Base-by-base conservation (phyloP, 92 coral and sea anemone genomes). In the Metridium senile region DNA sequence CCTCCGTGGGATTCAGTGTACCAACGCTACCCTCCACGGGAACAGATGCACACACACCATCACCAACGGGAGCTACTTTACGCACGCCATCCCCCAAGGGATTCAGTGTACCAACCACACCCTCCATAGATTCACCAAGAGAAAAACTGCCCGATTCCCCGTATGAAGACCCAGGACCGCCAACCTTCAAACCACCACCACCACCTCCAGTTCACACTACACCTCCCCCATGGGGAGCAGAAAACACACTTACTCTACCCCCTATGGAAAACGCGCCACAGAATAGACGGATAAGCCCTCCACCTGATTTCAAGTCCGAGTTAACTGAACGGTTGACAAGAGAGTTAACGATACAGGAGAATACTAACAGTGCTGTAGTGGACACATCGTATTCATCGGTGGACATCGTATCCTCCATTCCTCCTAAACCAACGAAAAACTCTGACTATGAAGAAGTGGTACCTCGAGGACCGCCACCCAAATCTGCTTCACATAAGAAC, bases 121-220 rank as follows among this genome's bases (percentile, higher is more conserved):
- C 19, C 30, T 61, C 66, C 11, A 23, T 1, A 18, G 29, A 28
- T 35, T 46, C n/a, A 20, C 54, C 66, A 85, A 22, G 73, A 52
- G 29, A 23, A 11, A 21, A 49, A 10, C 33, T 30, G 6, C 39
- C 80, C 28, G 68, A 59, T 43, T 78, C 88, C 29, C 82, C 83
- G 39, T 76, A 90, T 71, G 70, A 43, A 33, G 88, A 76, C 54
- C 86, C 88, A 11, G 89, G 88, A 26, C 88, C 92, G 22, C 88
- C 93, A 47, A 75, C 33, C 35, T 83, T 89, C 49, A 83, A 84
- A 71, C 94, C 94, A 32, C 94, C 94, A 26, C 84, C 82, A 1
- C 84, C 88, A 22, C 68, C 84, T 11, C 67, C 88, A 18, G 77
- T 75, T 7, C 7, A 28, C 27, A 63, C 81, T 11, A 83, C 90